Base-by-base conservation (phyloP, 1,140 invertebrate species). In the Ruditapes philippinarum region DNA sequence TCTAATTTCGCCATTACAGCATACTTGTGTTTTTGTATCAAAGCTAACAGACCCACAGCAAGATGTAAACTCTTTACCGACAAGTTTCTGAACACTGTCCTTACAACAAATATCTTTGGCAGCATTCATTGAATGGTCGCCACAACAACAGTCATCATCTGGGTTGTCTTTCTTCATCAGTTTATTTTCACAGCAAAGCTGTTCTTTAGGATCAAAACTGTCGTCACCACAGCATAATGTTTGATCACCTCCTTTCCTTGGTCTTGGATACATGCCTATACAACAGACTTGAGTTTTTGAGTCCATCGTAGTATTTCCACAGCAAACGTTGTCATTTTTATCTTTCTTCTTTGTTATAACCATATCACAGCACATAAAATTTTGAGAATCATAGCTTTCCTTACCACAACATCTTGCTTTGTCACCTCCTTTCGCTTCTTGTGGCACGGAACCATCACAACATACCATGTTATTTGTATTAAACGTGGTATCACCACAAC, bases 401-500 rank as follows among this genome's bases (percentile, higher is more conserved):
- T 42, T 40, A 0, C 87, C 87, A 49, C 87, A 89, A 38, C 87
- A 89, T 76, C 80, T 81, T 51, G 87, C 51, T 60, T 51, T 38
- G 28, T 70, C 38, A 19, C 85, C 85, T 25, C 85, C 87, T n/a
- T 40, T 57, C 42, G 49, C 79, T 25, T 62, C 33, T 49, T 89
- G 87, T 42, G 87, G 87, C 31, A 74, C 62, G 42, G 28, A 73
- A 28, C 87, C 87, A 45, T 89, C 79, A 57, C 87, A 89, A 60
- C 87, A 89, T 36, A 89, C n/a, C 51, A 82, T 45, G n/a, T 31
- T 60, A n/a, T 74, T 82, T 31, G 87, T 82, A 65, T 89, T 62
- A n/a, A 89, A 89, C 1, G 87, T 89, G 7, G 87, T 89, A 19
- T 81, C n/a, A 28, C 87, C 87, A 49, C 87, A 89, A 38, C 87